These are phyloP conservation scores for Phalloptychus januarius DNA, from an alignment of 2,797 vertebrate genomes.

Conservation along the genomic window DNA sequence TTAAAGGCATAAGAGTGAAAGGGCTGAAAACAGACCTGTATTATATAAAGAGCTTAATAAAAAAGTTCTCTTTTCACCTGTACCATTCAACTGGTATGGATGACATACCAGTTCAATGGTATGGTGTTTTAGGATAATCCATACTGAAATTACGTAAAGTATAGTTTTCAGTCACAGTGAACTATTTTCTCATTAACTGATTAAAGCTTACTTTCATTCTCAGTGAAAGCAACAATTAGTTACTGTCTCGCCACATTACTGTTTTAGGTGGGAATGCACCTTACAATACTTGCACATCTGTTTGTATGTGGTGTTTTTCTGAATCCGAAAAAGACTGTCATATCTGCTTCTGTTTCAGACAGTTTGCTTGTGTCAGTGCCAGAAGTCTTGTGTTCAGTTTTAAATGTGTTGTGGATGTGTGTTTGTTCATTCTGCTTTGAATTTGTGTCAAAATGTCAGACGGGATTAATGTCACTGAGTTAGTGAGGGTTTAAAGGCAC, in stretches of 20 bases:
- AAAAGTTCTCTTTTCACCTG: not conserved
- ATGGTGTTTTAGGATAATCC: not conserved
- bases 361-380: conserved; percentile 43
- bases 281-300: conserved; percentile 10
- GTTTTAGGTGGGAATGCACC: not conserved
- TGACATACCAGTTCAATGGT: too few species aligned
- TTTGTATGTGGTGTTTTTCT: conserved; percentile 9
- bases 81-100: not conserved
- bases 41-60: not conserved
- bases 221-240: conserved; percentile 9
- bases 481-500: conserved; percentile 40
- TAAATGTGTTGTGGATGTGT: conserved; percentile 46
- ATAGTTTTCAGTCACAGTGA: not conserved
- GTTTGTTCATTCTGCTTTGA: conserved; percentile 59
- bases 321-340: conserved; percentile 11
- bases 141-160: not conserved
- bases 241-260: conserved; percentile 6
- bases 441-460: conserved; percentile 60
- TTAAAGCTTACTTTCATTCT: conserved; percentile 1
- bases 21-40: not conserved
- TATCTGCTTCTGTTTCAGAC: conserved; percentile 53
- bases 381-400: conserved; percentile 37
- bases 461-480: conserved; percentile 55
- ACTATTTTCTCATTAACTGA: not conserved
- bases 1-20: not conserved